phyloP scores from a whole-genome alignment of 2,113 vertebrate genomes.

The Castor canadensis region DNA sequence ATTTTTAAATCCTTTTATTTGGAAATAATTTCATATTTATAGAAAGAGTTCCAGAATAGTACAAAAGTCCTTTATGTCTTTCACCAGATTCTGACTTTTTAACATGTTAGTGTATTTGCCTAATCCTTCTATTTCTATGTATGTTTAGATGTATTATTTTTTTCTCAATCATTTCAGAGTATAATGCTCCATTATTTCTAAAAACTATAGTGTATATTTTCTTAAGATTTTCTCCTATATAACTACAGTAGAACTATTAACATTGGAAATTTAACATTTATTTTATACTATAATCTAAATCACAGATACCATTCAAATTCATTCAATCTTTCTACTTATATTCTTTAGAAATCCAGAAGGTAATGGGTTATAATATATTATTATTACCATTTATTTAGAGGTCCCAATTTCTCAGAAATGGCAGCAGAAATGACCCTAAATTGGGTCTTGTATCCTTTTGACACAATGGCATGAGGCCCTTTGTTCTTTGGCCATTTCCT shows the following conservation, averaged over 20 bases:
- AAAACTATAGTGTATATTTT: not conserved
- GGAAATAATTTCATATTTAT: not conserved
- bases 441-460: not conserved
- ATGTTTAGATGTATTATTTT: not conserved
- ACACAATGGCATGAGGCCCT: not conserved
- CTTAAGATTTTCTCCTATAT: not conserved
- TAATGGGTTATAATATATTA: not conserved
- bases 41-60: not conserved
- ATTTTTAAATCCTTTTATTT: conserved; percentile 13
- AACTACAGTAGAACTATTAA: not conserved
- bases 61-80: not conserved
- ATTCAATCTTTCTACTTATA: not conserved
- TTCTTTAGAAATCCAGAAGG: not conserved
- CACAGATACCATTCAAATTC: not conserved
- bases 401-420: not conserved
- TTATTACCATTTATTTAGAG: not conserved
- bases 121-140: not conserved
- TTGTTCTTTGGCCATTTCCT: not conserved
- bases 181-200: not conserved
- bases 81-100: not conserved
- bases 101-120: not conserved
- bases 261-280: not conserved
- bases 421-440: not conserved
- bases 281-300: not conserved
- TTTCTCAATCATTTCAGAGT: not conserved